A percentile compares a stretch with the other conserved stretches of the same genome.
phyloP scores from a whole-genome alignment of 2,888 invertebrate genomes.

The Pheosia gnoma region DNA sequence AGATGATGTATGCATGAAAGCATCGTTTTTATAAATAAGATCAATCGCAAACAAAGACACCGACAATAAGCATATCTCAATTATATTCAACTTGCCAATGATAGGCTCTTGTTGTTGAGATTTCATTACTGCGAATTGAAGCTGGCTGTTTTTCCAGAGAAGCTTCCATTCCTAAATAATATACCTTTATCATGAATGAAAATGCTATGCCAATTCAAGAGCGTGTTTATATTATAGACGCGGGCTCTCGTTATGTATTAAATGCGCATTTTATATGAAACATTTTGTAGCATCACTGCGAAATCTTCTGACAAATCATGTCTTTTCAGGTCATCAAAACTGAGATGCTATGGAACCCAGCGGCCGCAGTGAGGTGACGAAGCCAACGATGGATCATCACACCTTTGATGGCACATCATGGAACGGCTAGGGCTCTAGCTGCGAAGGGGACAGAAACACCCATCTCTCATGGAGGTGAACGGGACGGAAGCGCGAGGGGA shows the following conservation, averaged over 20 bases:
- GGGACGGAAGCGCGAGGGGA: conserved; percentile 72
- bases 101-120: too few relatives aligned
- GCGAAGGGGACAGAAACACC: conserved; percentile 53
- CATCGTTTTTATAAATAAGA: too few relatives aligned
- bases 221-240: neutral
- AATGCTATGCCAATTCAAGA: neutral
- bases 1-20: too few relatives aligned
- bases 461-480: conserved; percentile 69
- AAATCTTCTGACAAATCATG: neutral
- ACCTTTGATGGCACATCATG: conserved; percentile 41
- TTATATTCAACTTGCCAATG: too few relatives aligned
- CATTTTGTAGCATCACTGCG: too few relatives aligned
- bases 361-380: conserved; percentile 76
- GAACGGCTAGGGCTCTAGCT: conserved; percentile 51
- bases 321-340: conserved; percentile 50
- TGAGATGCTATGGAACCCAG: conserved; percentile 76
- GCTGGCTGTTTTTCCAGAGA: neutral
- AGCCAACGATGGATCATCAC: conserved; percentile 39
- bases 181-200: neutral
- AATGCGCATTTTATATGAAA: neutral
- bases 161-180: neutral
- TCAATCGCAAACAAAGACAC: too few relatives aligned
- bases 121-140: too few relatives aligned
- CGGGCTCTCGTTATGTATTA: neutral
- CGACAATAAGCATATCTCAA: too few relatives aligned